Evolutionary conservation across 2,797 vertebrate genomes (phyloP).

Genomic region (Oophaga sylvatica): DNA sequence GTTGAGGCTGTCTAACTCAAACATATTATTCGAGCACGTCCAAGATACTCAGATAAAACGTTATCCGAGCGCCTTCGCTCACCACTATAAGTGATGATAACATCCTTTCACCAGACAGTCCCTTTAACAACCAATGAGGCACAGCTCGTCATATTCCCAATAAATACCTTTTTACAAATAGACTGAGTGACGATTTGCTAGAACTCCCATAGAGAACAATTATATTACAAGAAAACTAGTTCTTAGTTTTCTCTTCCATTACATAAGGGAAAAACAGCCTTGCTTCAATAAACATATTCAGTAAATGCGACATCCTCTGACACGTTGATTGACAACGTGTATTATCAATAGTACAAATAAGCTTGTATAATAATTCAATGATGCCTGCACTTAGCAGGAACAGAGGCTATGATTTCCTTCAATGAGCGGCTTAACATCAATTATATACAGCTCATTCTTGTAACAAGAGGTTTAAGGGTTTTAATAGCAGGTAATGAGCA

Average conservation of each 20-base stretch:
- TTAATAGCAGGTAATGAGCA: conserved; percentile 36
- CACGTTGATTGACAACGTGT: conserved; percentile 40
- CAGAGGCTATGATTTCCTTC: conserved; percentile 47
- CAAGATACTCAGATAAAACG: too few relatives aligned
- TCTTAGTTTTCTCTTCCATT: neutral
- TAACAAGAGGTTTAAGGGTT: conserved; percentile 37
- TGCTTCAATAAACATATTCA: conserved; percentile 17
- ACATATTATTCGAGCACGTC: too few relatives aligned
- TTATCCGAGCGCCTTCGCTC: too few relatives aligned
- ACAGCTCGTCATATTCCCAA: neutral
- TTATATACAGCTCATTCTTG: conserved; percentile 44
- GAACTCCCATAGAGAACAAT: neutral
- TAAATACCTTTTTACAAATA: neutral
- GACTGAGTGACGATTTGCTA: neutral
- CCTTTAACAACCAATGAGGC: too few relatives aligned
- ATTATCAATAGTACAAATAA: conserved; percentile 42
- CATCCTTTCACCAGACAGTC: too few relatives aligned
- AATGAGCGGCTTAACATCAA: conserved; percentile 46
- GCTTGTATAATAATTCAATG: conserved; percentile 44
- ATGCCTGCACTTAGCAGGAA: conserved; percentile 38
- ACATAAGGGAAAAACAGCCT: conserved; percentile 5
- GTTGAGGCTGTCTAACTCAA: too few relatives aligned
- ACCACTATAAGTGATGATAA: too few relatives aligned
- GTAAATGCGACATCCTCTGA: conserved; percentile 17
- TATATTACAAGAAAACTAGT: neutral